Evolutionary conservation across 64 coral and sea anemone species (phyloP), one percentile per base, ranked within the genome.

Genomic region (Astreopora myriophthalma): DNA sequence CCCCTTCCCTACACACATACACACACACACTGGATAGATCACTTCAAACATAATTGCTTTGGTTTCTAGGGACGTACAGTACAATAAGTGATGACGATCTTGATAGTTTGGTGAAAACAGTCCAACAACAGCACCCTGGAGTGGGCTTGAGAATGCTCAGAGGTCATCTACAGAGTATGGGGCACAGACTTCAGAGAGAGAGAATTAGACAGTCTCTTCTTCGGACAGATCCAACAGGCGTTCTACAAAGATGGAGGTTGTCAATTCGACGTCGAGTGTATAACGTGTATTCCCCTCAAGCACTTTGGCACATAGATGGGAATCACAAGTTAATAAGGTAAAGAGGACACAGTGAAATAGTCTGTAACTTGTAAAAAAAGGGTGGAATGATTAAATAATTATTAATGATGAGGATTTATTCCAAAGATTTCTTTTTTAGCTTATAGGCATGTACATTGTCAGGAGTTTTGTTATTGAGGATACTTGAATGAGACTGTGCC

Each of bases 261-360:
- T 77, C 91, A 5, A 78, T 93, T 8, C 38, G 87, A 57, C 83
- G 91, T 2, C 66, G 91, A 71, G 83, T 77, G 11, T 93, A 93
- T 37, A 86, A 6, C 68, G 90, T 92, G 23, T 40, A 77, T 62
- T 49, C 66, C 17, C 90, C 89, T 37, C 76, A 80, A 23, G 67
- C 89, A 5, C 67, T 91, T 48, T 89, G 86, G 86, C 39, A 42
- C 9, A 88, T 88, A 23, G 85, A 88, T 72, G 85, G 85, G 9
- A 42, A 42, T 42, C 39, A 91, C 29, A 91, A 91, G 30, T 91
- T 91, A 49, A 91, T 91, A 8, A 69, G 89, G 76, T 91, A 81
- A 52, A 77, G 39, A 42, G 39, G 5, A 42, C n/a, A n/a, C n/a
- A 42, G 39, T 6, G 9, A 42, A 42, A 42, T 6, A 42, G 39